A percentile compares a stretch with the other conserved stretches of the same genome.
Evolutionary conservation across 2,888 invertebrate genomes (phyloP).

Genomic region (Hydropsyche betteni): DNA sequence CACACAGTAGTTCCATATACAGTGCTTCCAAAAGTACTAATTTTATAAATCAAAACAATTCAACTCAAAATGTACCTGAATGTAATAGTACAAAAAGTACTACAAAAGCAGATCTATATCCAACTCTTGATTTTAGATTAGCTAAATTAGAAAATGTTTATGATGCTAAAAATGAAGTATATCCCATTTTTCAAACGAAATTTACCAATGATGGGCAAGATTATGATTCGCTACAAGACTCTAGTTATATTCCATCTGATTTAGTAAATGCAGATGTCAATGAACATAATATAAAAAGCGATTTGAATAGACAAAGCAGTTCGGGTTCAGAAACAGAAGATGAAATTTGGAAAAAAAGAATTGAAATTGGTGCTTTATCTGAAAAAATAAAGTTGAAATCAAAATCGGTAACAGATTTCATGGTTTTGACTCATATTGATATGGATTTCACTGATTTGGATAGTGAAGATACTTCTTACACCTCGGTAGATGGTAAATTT

Average conservation of each 20-base stretch:
- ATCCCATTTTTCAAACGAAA: slow-evolving; percentile 46
- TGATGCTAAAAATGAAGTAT: slow-evolving; percentile 19
- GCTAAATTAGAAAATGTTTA: slow-evolving; percentile 26
- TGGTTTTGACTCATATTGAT: slow-evolving; percentile 74
- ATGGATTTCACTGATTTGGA: slow-evolving; percentile 66
- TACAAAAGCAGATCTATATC: slow-evolving; percentile 44
- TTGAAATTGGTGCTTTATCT: slow-evolving; percentile 68
- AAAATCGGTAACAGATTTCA: slow-evolving; percentile 72
- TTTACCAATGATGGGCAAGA: slow-evolving; percentile 40
- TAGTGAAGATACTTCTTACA: slow-evolving; percentile 57
- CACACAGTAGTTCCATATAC: not conserved
- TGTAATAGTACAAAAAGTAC: slow-evolving; percentile 36
- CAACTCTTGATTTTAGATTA: slow-evolving; percentile 51
- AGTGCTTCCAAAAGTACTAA: slow-evolving; percentile 43
- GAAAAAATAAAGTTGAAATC: slow-evolving; percentile 74
- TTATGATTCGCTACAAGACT: slow-evolving; percentile 50
- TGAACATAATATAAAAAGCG: slow-evolving; percentile 37
- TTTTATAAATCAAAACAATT: slow-evolving; percentile 43
- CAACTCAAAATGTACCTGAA: slow-evolving; percentile 49
- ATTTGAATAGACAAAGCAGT: slow-evolving; percentile 55
- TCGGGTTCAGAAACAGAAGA: slow-evolving; percentile 72
- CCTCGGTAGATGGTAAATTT: slow-evolving; percentile 46
- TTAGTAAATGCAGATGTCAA: slow-evolving; percentile 29
- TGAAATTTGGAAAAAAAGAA: slow-evolving; percentile 69
- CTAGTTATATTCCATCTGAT: slow-evolving; percentile 48